Percentiles rank a stretch among this genome's conserved stretches.
Evolutionary conservation across 1,140 invertebrate species (phyloP).

Genomic region (Lepidurus packardi): DNA sequence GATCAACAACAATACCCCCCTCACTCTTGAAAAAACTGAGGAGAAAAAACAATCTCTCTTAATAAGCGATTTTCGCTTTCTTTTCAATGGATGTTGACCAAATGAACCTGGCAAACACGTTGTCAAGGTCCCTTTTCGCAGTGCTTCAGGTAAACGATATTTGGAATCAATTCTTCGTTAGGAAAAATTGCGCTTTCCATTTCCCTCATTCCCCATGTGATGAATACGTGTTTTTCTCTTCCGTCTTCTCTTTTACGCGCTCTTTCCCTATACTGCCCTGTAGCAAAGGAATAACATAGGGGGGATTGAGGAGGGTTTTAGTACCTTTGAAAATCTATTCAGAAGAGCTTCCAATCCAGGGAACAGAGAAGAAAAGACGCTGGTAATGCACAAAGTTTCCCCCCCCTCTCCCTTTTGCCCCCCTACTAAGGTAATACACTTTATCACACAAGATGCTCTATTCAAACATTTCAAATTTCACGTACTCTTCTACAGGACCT

Average conservation of each 20-base stretch:
- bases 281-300: neutral
- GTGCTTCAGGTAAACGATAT: too few relatives aligned
- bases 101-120: too few relatives aligned
- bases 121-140: too few relatives aligned
- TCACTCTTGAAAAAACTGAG: too few relatives aligned
- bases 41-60: too few relatives aligned
- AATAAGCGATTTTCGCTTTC: too few relatives aligned
- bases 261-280: neutral
- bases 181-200: neutral
- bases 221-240: neutral
- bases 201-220: neutral
- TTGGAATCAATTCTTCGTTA: neutral
- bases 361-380: constrained; percentile 2
- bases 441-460: too few relatives aligned
- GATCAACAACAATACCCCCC: too few relatives aligned
- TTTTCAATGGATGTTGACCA: too few relatives aligned
- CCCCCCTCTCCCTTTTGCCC: neutral
- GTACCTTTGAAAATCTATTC: neutral
- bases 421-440: neutral
- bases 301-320: neutral
- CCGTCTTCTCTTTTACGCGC: neutral
- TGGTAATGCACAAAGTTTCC: neutral
- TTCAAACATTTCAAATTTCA: too few relatives aligned
- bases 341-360: neutral
- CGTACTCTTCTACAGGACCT: too few relatives aligned